Percentiles rank a stretch among this genome's conserved stretches.
Conservation (phyloP, 2,797 vertebrate species). For the Lithobates pipiens region DNA sequence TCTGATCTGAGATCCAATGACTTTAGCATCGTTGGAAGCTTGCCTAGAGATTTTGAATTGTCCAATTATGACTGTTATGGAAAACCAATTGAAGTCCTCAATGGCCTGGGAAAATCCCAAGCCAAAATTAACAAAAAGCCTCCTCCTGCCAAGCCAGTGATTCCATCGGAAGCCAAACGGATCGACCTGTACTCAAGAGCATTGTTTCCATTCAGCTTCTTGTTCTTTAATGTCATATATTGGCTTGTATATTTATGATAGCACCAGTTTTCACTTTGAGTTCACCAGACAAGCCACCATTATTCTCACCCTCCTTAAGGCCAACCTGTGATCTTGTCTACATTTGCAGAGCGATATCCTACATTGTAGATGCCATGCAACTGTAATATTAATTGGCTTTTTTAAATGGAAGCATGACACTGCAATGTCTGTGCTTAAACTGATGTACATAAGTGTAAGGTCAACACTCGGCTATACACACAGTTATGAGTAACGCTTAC, state of each 20-base stretch:
- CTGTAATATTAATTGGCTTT: conserved; percentile 73
- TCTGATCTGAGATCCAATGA: conserved; percentile 97
- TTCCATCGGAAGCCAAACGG: conserved; percentile 94
- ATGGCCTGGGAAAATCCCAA: conserved; percentile 84
- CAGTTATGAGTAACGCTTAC: conserved; percentile 69
- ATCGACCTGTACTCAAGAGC: conserved; percentile 95
- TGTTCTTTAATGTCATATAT: conserved; percentile 98
- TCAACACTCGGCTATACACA: conserved; percentile 73
- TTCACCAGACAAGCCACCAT: conserved; percentile 68
- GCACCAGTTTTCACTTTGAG: conserved; percentile 65
- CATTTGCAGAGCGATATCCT: conserved; percentile 77
- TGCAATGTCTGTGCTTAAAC: conserved; percentile 73
- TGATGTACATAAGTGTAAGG: conserved; percentile 79
- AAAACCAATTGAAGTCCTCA: conserved; percentile 88
- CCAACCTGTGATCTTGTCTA: conserved; percentile 72
- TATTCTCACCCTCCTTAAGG: conserved; percentile 63
- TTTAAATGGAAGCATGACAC: conserved; percentile 81
- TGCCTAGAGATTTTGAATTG: conserved; percentile 97
- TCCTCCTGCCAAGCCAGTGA: conserved; percentile 93
- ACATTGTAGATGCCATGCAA: conserved; percentile 76
- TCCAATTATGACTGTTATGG: conserved; percentile 99
- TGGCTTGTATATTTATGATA: conserved; percentile 98
- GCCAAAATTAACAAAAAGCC: conserved; percentile 93
- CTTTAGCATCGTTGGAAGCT: conserved; percentile 98
- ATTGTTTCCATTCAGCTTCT: conserved; percentile 94